Conservation (phyloP, 37 sponge, comb jelly and placozoan genomes). For the Agelas oroides region DNA sequence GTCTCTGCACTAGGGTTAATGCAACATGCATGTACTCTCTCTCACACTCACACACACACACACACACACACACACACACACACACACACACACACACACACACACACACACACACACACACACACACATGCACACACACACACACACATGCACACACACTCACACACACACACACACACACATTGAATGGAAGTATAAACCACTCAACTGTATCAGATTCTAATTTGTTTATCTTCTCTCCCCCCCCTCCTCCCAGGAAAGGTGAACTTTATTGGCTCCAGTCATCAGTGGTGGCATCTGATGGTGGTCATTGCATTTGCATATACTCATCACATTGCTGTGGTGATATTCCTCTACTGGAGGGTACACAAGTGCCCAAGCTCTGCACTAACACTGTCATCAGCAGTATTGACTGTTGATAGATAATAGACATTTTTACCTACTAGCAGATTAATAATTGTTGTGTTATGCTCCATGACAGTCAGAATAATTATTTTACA, state of each 20-base stretch:
- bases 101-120: slow-evolving; percentile 2
- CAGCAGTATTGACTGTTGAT: no score
- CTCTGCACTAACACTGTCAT: no score
- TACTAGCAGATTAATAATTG: no score
- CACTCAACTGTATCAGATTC: neutral
- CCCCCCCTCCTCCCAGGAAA: slow-evolving; percentile 35
- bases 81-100: slow-evolving; percentile 8
- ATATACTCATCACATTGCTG: slow-evolving; percentile 74
- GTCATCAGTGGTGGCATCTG: slow-evolving; percentile 94
- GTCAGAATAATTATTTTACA: no score
- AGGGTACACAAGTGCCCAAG: slow-evolving; percentile 21
- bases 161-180: no score
- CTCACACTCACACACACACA: slow-evolving; percentile 2
- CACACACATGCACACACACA: no score
- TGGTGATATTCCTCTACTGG: slow-evolving; percentile 69
- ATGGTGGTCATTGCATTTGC: slow-evolving; percentile 70
- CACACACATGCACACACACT: no score
- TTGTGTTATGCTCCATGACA: no score
- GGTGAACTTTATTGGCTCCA: slow-evolving; percentile 84
- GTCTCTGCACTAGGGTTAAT: no score
- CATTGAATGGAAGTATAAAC: no score
- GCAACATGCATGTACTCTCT: neutral
- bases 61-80: slow-evolving; percentile 8
- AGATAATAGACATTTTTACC: no score
- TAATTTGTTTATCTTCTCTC: neutral